These are phyloP conservation scores for Phyllopteryx taeniolatus DNA, from an alignment of 2,113 vertebrate species.

Conservation along the genomic window DNA sequence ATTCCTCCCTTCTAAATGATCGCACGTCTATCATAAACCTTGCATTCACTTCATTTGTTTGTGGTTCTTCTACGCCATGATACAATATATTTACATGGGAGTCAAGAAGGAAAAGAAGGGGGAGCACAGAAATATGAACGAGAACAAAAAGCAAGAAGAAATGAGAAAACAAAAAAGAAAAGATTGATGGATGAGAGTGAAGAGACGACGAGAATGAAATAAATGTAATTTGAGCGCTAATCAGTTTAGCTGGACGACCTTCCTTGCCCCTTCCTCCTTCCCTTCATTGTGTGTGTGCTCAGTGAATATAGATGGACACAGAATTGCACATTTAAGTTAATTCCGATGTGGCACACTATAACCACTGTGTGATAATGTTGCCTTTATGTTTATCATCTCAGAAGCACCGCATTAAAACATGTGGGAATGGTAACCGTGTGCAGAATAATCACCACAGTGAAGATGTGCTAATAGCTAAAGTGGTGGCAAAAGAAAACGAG, in stretches of 20 bases:
- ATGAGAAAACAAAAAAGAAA: not conserved
- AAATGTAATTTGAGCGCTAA: constrained; percentile 51
- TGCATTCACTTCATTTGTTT: not conserved
- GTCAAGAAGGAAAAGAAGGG: not conserved
- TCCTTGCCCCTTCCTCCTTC: constrained; percentile 2
- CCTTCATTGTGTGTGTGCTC: constrained; percentile 5
- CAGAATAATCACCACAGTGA: constrained; percentile 22
- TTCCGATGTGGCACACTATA: not conserved
- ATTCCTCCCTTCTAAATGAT: constrained; percentile 1
- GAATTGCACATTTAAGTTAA: constrained; percentile 36
- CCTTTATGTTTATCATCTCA: constrained; percentile 7
- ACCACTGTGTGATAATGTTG: not conserved
- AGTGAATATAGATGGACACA: constrained; percentile 26
- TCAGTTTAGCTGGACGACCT: constrained; percentile 49
- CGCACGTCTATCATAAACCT: not conserved
- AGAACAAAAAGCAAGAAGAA: not conserved
- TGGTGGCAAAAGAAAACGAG: constrained; percentile 1
- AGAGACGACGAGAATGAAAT: constrained; percentile 42
- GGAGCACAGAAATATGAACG: not conserved
- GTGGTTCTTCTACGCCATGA: not conserved
- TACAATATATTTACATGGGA: not conserved
- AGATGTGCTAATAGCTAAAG: constrained; percentile 23
- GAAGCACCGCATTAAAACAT: constrained; percentile 6
- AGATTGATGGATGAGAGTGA: constrained; percentile 18
- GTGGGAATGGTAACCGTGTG: constrained; percentile 6